Evolutionary conservation across 1,140 invertebrate species (phyloP), one percentile per base, ranked within the genome.

Genomic region (Hylyphantes graminicola): DNA sequence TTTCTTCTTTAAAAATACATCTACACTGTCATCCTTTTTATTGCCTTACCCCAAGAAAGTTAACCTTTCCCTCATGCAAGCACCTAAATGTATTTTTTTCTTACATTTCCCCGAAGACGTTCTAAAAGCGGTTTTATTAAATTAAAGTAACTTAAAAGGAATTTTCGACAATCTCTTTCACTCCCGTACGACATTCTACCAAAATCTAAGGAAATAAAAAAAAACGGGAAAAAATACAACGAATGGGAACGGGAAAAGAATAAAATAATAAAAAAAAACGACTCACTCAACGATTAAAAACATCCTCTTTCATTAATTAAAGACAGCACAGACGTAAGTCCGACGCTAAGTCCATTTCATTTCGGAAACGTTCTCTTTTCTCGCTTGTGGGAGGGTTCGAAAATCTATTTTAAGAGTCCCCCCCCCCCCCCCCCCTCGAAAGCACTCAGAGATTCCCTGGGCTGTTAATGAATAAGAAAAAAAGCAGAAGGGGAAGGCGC

Each of bases 271-370:
- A n/a, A 80, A 63, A 81, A 81, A 73, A 61, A 51, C 21, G 59
- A 61, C 67, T 81, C 79, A 73, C 68, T 65, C 67, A 57, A 21
- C 79, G 79, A 81, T 81, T 81, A 81, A 81, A 81, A 81, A 81
- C 79, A 81, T 73, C 79, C 79, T 81, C 57, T 81, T 81, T 57
- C 79, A 81, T 81, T 81, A 81, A 81, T 81, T 81, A 81, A 81
- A 81, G 68, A 64, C 67, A 51, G 68, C 21, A 64, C 17, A 48
- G 59, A 81, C 79, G 79, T 81, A 67, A 81, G 55, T 76, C 79
- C 19, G 12, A 59, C 73, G 72, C 73, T 81, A 81, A 81, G 79
- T 81, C 79, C 79, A 81, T 81, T 81, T 81, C 79, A 64, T 81
- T 73, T 81, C 79, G 76, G 57, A 48, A 76, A 76, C 55, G 55